Conservation (phyloP, 2,888 invertebrate genomes). For the Panzeria rudis region DNA sequence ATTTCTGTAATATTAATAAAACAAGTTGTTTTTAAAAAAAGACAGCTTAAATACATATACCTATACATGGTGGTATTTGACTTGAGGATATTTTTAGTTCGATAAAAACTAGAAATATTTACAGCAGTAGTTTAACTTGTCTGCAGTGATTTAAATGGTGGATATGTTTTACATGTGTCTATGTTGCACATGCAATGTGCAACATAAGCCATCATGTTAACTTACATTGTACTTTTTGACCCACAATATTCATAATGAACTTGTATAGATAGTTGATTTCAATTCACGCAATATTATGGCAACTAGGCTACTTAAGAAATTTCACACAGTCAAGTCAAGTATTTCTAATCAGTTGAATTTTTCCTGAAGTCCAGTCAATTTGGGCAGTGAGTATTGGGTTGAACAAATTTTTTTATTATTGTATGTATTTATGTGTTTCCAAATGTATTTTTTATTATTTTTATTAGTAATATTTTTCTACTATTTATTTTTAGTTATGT, state of each 20-base stretch:
- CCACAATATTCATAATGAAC: slow-evolving; percentile 41
- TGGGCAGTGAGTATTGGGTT: neutral
- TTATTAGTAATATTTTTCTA: neutral
- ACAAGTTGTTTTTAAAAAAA: slow-evolving; percentile 17
- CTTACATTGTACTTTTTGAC: slow-evolving; percentile 28
- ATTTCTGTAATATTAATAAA: slow-evolving; percentile 29
- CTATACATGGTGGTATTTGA: slow-evolving; percentile 41
- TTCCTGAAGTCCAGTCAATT: neutral
- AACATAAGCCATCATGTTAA: slow-evolving; percentile 10
- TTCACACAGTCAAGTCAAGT: neutral
- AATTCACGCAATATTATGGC: slow-evolving; percentile 27
- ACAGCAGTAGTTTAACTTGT: slow-evolving; percentile 56
- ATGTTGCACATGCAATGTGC: neutral
- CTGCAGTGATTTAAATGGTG: slow-evolving; percentile 58
- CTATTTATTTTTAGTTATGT: no score
- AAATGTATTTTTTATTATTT: neutral
- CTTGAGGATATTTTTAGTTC: slow-evolving; percentile 44
- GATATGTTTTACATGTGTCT: slow-evolving; percentile 46
- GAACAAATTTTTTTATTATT: neutral
- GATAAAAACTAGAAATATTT: slow-evolving; percentile 55
- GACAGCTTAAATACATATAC: neutral
- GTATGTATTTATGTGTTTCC: neutral
- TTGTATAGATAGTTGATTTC: slow-evolving; percentile 7
- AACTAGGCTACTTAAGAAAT: neutral
- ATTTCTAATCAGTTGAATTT: neutral